Conservation (phyloP, 2,888 invertebrate species). For the Chironomus tentans region DNA sequence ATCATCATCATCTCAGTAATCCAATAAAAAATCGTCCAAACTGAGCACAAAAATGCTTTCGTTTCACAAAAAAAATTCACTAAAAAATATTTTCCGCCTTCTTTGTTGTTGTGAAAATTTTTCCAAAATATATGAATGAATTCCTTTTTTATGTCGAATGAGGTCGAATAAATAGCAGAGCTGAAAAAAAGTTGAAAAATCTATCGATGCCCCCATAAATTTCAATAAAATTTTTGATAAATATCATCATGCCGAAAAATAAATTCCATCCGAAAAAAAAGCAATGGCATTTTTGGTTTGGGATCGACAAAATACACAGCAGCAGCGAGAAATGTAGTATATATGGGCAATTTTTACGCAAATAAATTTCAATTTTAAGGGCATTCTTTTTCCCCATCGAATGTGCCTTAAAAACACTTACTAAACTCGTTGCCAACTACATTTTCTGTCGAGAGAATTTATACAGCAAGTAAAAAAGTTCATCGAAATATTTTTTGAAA, state of each 20-base stretch:
- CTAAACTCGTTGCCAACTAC: too few species aligned
- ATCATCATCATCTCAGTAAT: too few species aligned
- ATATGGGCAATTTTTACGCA: neutral
- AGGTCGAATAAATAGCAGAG: too few species aligned
- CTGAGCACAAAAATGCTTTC: too few species aligned
- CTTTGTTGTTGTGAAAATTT: too few species aligned
- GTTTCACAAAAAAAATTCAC: too few species aligned
- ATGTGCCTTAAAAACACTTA: neutral
- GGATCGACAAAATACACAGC: neutral
- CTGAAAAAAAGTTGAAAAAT: neutral
- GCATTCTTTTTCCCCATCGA: neutral
- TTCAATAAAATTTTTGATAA: constrained; percentile 8
- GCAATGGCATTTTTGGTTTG: constrained; percentile 1
- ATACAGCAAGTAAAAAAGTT: neutral
- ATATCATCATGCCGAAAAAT: neutral
- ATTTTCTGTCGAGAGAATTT: neutral
- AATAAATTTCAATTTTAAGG: constrained; percentile 9
- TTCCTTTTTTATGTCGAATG: too few species aligned
- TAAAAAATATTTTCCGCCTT: too few species aligned
- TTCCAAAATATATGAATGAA: too few species aligned
- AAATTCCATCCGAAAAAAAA: constrained; percentile 8
- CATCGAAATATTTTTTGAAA: neutral
- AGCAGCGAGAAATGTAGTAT: neutral
- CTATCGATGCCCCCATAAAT: constrained; percentile 1
- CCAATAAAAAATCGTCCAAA: too few species aligned